phyloP scores from a whole-genome alignment of 2,888 invertebrate species.

The Eupithecia inturbata region DNA sequence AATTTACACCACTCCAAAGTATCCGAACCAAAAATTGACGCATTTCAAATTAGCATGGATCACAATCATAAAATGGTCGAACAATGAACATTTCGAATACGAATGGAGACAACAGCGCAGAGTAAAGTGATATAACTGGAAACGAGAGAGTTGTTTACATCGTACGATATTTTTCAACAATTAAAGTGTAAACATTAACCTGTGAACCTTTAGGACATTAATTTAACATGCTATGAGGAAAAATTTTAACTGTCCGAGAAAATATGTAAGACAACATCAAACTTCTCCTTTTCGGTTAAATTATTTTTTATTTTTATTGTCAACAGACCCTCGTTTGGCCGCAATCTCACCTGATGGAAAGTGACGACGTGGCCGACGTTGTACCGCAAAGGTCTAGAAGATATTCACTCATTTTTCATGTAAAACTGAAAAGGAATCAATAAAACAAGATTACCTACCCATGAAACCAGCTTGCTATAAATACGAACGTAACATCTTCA shows the following conservation, averaged over 20 bases:
- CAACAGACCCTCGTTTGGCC: no score
- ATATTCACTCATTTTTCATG: no score
- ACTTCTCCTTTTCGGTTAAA: no score
- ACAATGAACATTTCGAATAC: constrained; percentile 52
- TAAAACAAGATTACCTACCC: neutral
- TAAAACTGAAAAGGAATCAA: neutral
- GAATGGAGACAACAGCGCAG: constrained; percentile 41
- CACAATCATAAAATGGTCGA: constrained; percentile 30
- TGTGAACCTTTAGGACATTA: neutral
- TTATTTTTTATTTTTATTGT: no score
- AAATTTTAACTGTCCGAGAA: neutral
- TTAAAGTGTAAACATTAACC: neutral
- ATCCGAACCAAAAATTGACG: neutral
- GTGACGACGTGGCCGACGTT: no score
- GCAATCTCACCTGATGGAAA: no score
- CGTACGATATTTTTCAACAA: constrained; percentile 4
- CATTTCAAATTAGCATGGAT: constrained; percentile 28
- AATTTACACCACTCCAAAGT: neutral
- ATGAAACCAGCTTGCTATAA: neutral
- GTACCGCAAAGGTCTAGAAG: no score
- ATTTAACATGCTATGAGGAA: neutral
- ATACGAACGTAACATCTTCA: neutral
- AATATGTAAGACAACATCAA: neutral
- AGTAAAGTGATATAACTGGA: constrained; percentile 19
- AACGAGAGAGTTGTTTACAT: neutral